Percentiles rank a stretch among this genome's conserved stretches.
phyloP scores from a whole-genome alignment of 2,113 vertebrate species.

The Hippotragus niger region DNA sequence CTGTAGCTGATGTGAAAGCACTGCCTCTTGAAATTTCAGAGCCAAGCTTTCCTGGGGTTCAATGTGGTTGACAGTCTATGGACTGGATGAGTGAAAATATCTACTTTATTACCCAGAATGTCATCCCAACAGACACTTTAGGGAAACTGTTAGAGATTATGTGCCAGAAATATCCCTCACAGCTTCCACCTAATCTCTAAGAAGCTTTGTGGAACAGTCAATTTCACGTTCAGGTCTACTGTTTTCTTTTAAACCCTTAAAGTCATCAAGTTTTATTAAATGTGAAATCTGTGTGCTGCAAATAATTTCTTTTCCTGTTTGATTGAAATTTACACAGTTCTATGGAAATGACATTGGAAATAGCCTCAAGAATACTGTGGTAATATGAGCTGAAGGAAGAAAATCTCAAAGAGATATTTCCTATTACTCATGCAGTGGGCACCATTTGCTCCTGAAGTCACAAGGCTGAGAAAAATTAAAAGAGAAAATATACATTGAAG shows the following conservation, averaged over 20 bases:
- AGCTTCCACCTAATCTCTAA: not conserved
- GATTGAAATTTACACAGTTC: not conserved
- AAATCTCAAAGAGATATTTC: not conserved
- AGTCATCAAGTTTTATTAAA: not conserved
- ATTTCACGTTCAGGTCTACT: not conserved
- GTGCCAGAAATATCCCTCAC: not conserved
- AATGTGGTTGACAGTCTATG: not conserved
- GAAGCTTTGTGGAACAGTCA: not conserved
- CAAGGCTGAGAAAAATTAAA: not conserved
- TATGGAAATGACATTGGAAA: not conserved
- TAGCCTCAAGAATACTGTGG: not conserved
- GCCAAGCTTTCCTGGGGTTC: not conserved
- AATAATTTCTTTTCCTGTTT: slow-evolving; percentile 8
- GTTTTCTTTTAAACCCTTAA: not conserved
- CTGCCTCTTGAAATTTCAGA: not conserved
- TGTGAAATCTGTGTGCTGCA: not conserved
- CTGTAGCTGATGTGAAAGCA: not conserved
- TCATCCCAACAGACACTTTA: not conserved
- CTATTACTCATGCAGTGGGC: not conserved
- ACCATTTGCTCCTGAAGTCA: not conserved
- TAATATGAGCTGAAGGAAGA: not conserved
- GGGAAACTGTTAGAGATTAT: not conserved
- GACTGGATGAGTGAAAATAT: not conserved
- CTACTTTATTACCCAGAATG: not conserved
- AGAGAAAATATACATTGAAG: not conserved